These are phyloP conservation scores for Ctenosaura bakeri DNA, from an alignment of 2,797 vertebrate genomes.

Conservation along the genomic window DNA sequence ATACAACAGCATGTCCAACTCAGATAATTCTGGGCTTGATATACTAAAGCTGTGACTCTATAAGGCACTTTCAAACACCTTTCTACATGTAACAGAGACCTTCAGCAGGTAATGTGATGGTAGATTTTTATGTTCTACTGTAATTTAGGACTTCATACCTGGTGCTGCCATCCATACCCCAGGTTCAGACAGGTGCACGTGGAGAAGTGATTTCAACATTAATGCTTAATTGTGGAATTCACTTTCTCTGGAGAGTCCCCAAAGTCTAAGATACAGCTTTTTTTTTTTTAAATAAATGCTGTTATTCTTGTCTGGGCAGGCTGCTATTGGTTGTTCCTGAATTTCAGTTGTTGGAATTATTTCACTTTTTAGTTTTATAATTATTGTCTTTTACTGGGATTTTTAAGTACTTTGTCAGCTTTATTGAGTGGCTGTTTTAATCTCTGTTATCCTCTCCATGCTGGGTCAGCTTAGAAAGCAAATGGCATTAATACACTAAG, in stretches of 20 bases:
- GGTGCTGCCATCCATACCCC: neutral
- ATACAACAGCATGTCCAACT: too few species aligned
- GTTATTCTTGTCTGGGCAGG: neutral
- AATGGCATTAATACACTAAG: constrained; percentile 1
- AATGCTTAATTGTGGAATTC: neutral
- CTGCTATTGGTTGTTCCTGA: neutral
- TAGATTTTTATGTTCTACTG: neutral
- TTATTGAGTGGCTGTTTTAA: neutral
- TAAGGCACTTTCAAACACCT: neutral
- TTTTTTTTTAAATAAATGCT: neutral
- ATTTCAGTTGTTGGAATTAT: neutral
- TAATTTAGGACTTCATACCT: neutral
- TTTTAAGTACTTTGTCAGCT: neutral
- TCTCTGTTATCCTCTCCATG: constrained; percentile 1
- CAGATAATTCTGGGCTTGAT: neutral
- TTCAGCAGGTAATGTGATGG: constrained; percentile 3
- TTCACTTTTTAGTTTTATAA: neutral
- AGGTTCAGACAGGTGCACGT: neutral
- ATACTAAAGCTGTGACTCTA: neutral
- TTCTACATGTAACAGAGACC: neutral
- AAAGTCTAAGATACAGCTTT: neutral
- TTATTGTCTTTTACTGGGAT: neutral
- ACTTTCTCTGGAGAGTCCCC: neutral
- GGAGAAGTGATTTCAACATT: neutral
- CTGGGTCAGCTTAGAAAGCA: neutral